A percentile compares a stretch with the other conserved stretches of the same genome.
These are phyloP conservation scores for Mobula hypostoma DNA, from an alignment of 2,113 vertebrate genomes.

Conservation along the genomic window DNA sequence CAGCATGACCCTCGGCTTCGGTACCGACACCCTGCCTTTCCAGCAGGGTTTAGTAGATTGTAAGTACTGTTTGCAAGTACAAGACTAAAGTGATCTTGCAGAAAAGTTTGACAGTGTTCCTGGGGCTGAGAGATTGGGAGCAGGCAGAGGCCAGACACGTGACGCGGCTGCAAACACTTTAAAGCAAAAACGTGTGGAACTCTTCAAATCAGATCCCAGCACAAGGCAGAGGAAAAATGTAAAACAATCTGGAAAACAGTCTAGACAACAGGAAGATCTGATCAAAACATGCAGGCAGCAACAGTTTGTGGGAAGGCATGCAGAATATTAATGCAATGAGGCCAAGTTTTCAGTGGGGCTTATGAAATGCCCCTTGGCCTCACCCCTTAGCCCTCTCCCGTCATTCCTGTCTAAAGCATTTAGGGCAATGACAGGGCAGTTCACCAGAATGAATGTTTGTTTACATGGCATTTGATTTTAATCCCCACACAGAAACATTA, in stretches of 20 bases:
- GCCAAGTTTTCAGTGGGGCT: background rate
- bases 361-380: background rate
- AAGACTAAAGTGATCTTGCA: background rate
- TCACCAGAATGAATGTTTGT: background rate
- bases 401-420: background rate
- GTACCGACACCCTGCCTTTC: too few species aligned
- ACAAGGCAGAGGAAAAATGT: conserved; percentile 12
- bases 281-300: conserved; percentile 11
- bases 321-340: conserved; percentile 28
- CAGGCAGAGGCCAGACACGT: background rate
- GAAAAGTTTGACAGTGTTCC: background rate
- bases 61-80: background rate
- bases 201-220: conserved; percentile 7
- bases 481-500: background rate
- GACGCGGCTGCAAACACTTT: background rate
- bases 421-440: background rate
- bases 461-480: background rate
- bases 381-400: too few species aligned
- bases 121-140: background rate
- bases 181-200: conserved; percentile 22
- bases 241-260: conserved; percentile 21
- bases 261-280: conserved; percentile 29
- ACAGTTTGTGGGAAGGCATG: background rate
- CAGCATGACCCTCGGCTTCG: too few species aligned
- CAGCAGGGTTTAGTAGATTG: background rate